Base-by-base conservation (phyloP, 2,113 vertebrate species). In the Verasper variegatus region DNA sequence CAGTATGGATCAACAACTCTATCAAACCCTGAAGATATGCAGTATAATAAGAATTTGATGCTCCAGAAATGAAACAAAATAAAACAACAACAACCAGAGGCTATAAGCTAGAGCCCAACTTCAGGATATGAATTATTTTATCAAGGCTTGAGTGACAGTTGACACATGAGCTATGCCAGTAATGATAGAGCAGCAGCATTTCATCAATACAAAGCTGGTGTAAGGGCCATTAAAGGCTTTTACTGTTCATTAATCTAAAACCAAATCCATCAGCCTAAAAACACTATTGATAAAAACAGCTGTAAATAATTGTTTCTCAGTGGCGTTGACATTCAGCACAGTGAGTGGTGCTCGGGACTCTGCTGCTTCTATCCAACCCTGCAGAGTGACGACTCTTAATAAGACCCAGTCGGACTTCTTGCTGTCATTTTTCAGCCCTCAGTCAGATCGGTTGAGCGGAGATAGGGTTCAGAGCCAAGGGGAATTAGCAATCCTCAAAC, bases 401-500 rank as follows among this genome's bases (percentile, higher is more conserved):
- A 88, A 86, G 67, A 86, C 81, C 80, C 84, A 76, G 77, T 74
- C 2, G 74, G 84, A 88, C 84, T 84, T 76, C 74, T 86, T 56
- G 37, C 76, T 82, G 83, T 89, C 84, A 78, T 82, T 86, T 85
- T 76, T 80, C 81, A 81, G 63, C 76, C 66, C 69, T 89, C 77
- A 73, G 83, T 86, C 82, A 66, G 72, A 76, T 82, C 76, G 27
- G 64, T 77, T 70, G 85, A 86, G 83, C 40, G 31, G 69, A 76
- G 80, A 82, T 58, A 9, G 37, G 64, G 20, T 86, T 61, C 2
- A 0, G 69, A 80, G 87, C 88, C 78, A 73, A 78, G 66, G 90
- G 88, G 88, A 91, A 90, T 91, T 88, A 87, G 76, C 78, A 81
- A 89, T 79, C 82, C 91, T 86, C 83, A 83, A 74, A 87, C 84